These are phyloP conservation scores for Callyntrura sp. DNA, from an alignment of 2,888 invertebrate genomes.

Conservation along the genomic window DNA sequence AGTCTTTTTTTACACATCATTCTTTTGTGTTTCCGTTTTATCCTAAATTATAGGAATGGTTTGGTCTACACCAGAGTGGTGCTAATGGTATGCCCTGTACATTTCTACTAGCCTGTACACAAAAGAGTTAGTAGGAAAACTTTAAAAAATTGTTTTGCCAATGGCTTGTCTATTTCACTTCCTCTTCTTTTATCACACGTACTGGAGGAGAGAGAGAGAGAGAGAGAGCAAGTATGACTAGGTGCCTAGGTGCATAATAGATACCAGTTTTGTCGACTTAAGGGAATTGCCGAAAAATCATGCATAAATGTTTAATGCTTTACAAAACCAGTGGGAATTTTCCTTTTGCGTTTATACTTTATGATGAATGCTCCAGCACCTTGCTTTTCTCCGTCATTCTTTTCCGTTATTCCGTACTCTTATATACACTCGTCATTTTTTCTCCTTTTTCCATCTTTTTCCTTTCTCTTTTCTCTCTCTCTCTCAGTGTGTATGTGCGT, in stretches of 20 bases:
- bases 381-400: slow-evolving; percentile 51
- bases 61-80: not conserved
- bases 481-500: not conserved
- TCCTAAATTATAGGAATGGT: slow-evolving; percentile 17
- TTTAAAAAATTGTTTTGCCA: slow-evolving; percentile 50
- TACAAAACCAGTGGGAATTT: slow-evolving; percentile 70
- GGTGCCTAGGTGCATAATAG: not conserved
- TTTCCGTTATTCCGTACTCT: slow-evolving; percentile 37
- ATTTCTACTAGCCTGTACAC: not conserved
- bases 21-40: slow-evolving; percentile 35
- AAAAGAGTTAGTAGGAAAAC: slow-evolving; percentile 18
- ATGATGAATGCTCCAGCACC: slow-evolving; percentile 69
- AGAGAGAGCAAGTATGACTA: not conserved
- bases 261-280: slow-evolving; percentile 42
- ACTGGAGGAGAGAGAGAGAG: no score
- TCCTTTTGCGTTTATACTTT: slow-evolving; percentile 34
- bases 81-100: not conserved
- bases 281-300: slow-evolving; percentile 75
- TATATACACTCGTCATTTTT: slow-evolving; percentile 20
- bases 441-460: slow-evolving; percentile 27
- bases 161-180: slow-evolving; percentile 46
- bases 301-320: slow-evolving; percentile 75
- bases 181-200: not conserved
- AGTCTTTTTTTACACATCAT: slow-evolving; percentile 43
- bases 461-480: not conserved